Evolutionary conservation across 2,888 invertebrate genomes (phyloP), one percentile per base, ranked within the genome.

Genomic region (Lottia gigantea): DNA sequence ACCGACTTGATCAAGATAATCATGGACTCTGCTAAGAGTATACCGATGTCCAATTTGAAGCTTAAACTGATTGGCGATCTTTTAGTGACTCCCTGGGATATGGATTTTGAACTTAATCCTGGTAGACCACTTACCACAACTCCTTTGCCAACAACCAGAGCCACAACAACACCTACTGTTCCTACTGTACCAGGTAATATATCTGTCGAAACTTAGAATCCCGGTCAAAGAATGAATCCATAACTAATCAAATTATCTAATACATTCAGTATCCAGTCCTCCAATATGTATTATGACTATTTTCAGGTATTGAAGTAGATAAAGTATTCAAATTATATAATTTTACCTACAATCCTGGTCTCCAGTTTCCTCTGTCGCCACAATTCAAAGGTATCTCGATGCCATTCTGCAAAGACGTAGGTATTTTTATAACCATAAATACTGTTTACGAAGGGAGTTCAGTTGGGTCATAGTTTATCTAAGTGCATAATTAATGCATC

Each of bases 1-100:
- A 71, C 71, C 45, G 68, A 68, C 14, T 61, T 72, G 2, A 26
- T 76, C 1, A 71, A 70, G 49, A 70, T 71, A 2, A 66, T 71
- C 14, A n/a, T 69, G 67, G 62, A n/a, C n/a, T 68, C 68, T 31
- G 71, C 74, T 25, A 68, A 68, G 15, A 49, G 63, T 31, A 61
- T 69, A 62, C 67, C 70, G 55, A 61, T 55, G 45, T 31, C 26
- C 15, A 47, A 62, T 16, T 63, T 68, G 67, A 31, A 64, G 19
- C 46, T 74, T 61, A 76, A 76, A 67, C 65, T 74, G 70, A 71
- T 76, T 49, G 76, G 74, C 6, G 16, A 68, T 12, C 67, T 76
- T 47, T 61, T 72, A 15, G 66, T 76, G 15, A 73, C 73, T 31
- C 74, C 76, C 2, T 74, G 66, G 23, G 62, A 68, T 23, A 23